Conservation (phyloP, 2,888 invertebrate genomes). For the Lasioglossum oenotherae region DNA sequence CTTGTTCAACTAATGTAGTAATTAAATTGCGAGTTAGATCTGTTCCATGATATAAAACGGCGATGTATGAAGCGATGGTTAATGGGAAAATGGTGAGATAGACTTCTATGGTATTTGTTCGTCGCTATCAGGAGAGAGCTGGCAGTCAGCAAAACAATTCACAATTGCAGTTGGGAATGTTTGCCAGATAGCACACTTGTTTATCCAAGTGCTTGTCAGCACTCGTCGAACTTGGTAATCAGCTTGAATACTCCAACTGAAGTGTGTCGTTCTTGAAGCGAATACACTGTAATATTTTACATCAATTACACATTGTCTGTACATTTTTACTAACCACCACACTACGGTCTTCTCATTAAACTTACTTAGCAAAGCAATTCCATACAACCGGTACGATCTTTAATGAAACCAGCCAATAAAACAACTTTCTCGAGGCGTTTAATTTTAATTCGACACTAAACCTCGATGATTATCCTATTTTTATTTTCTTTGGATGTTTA, state of each 20-base stretch:
- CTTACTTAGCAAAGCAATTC: too few species aligned
- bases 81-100: background rate
- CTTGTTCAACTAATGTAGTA: background rate
- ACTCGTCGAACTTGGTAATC: conserved; percentile 7
- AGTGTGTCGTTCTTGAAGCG: background rate
- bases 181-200: background rate
- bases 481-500: too few species aligned
- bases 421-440: too few species aligned
- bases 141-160: background rate
- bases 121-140: background rate
- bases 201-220: background rate
- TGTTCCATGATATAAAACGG: background rate
- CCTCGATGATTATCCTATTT: too few species aligned
- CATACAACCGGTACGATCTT: too few species aligned
- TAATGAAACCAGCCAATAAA: too few species aligned
- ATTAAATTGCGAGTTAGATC: background rate
- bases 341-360: too few species aligned
- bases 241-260: conserved; percentile 7
- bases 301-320: background rate
- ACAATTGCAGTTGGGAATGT: background rate
- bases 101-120: background rate
- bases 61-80: too few species aligned
- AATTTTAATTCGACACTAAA: too few species aligned
- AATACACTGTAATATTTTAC: background rate
- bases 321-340: background rate